phyloP scores from a whole-genome alignment of 2,888 invertebrate genomes.

The Exocentrus adspersus region DNA sequence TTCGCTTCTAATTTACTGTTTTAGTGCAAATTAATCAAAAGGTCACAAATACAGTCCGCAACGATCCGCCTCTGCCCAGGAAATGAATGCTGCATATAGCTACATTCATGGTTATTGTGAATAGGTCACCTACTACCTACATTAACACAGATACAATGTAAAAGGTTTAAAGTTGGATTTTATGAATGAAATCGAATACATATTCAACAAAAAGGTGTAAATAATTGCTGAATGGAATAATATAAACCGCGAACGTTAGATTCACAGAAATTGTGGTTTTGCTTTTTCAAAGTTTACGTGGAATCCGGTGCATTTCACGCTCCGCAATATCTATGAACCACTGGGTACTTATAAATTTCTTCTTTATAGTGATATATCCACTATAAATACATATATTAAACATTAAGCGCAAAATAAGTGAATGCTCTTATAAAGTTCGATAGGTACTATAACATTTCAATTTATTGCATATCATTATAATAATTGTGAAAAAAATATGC shows the following conservation, averaged over 20 bases:
- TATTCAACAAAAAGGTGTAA: conserved; percentile 16
- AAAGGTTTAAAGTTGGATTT: conserved; percentile 21
- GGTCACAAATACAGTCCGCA: no score
- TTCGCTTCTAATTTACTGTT: neutral
- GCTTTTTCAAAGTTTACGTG: conserved; percentile 15
- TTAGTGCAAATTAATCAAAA: neutral
- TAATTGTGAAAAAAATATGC: no score
- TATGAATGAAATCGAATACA: conserved; percentile 27
- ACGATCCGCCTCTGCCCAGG: conserved; percentile 16
- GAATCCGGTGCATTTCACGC: conserved; percentile 10
- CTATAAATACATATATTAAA: neutral
- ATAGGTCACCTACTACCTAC: conserved; percentile 33
- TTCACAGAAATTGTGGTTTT: conserved; percentile 18
- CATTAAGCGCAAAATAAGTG: no score
- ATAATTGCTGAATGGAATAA: conserved; percentile 25
- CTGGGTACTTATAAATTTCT: no score
- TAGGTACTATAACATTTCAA: no score
- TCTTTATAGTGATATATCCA: no score
- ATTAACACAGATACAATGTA: conserved; percentile 14
- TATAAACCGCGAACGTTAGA: conserved; percentile 18
- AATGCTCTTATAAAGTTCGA: no score
- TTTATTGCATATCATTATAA: no score
- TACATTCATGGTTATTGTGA: conserved; percentile 14
- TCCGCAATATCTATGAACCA: neutral
- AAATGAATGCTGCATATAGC: conserved; percentile 5